These are phyloP conservation scores for Scaeva pyrastri DNA, from an alignment of 2,888 invertebrate species.

Conservation along the genomic window DNA sequence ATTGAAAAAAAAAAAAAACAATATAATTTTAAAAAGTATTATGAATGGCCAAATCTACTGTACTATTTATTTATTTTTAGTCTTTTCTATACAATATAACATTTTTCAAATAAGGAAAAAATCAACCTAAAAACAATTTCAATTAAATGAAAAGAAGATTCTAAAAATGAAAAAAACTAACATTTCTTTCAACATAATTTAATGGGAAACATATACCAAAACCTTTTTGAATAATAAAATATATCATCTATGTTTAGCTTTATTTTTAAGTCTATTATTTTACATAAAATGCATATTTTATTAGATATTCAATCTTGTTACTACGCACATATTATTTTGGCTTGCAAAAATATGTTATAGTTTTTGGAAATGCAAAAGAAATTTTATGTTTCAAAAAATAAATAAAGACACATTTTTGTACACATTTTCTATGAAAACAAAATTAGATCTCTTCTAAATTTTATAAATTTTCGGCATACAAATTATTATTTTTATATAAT, in stretches of 20 bases:
- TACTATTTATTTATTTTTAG: constrained; percentile 74
- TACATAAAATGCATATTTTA: constrained; percentile 12
- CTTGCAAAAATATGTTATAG: constrained; percentile 10
- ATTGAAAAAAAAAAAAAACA: constrained; percentile 16
- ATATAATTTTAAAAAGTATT: constrained; percentile 61
- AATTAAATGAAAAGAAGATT: constrained; percentile 34
- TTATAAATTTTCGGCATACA: constrained; percentile 73
- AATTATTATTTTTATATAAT: constrained; percentile 5
- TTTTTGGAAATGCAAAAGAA: constrained; percentile 22
- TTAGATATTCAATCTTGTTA: constrained; percentile 56
- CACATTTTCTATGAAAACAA: constrained; percentile 73
- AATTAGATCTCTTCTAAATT: constrained; percentile 64
- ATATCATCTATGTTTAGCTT: constrained; percentile 39
- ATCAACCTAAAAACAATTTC: constrained; percentile 2
- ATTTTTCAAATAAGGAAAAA: constrained; percentile 11
- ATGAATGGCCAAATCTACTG: constrained; percentile 74
- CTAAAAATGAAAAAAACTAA: not conserved
- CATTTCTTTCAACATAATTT: constrained; percentile 34
- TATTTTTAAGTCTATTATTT: constrained; percentile 22
- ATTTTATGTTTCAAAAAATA: constrained; percentile 37
- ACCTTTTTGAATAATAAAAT: constrained; percentile 46
- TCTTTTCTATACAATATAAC: constrained; percentile 20
- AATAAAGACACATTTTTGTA: constrained; percentile 11
- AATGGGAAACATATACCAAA: constrained; percentile 68
- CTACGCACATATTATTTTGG: constrained; percentile 44